Evolutionary conservation across 2,888 invertebrate species (phyloP).

Genomic region (Agelastica alni): DNA sequence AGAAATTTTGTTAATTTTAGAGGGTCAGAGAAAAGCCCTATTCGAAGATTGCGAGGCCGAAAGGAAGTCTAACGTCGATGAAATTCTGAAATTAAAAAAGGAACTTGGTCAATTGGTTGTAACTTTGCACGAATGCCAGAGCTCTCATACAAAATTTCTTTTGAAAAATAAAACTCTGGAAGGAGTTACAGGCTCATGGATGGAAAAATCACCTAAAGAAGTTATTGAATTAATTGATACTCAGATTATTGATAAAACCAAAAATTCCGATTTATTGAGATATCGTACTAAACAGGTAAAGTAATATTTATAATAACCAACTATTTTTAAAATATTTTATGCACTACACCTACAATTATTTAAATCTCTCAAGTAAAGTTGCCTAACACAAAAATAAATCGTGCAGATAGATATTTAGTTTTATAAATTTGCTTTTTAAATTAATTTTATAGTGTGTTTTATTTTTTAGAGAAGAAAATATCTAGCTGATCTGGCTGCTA

Average conservation of each 20-base stretch:
- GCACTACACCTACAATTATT: too few species aligned
- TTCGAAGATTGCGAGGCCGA: slow-evolving; percentile 80
- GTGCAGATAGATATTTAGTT: too few species aligned
- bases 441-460: too few species aligned
- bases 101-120: slow-evolving; percentile 69
- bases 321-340: too few species aligned
- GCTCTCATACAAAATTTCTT: slow-evolving; percentile 55
- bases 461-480: slow-evolving; percentile 59
- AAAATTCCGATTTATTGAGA: slow-evolving; percentile 72
- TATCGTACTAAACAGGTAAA: slow-evolving; percentile 68
- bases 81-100: slow-evolving; percentile 72
- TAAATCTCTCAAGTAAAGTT: too few species aligned
- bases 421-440: too few species aligned
- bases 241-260: slow-evolving; percentile 72
- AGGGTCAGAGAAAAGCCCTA: slow-evolving; percentile 83
- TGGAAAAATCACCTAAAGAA: slow-evolving; percentile 59
- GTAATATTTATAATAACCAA: not conserved
- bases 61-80: slow-evolving; percentile 71
- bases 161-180: slow-evolving; percentile 45
- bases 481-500: slow-evolving; percentile 63
- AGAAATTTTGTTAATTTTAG: too few species aligned
- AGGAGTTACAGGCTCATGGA: slow-evolving; percentile 55
- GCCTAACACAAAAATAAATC: too few species aligned
- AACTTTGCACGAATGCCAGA: slow-evolving; percentile 63
- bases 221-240: slow-evolving; percentile 65